Evolutionary conservation across 2,888 invertebrate genomes (phyloP), one percentile per base, ranked within the genome.

Genomic region (Pemphredon lugubris): DNA sequence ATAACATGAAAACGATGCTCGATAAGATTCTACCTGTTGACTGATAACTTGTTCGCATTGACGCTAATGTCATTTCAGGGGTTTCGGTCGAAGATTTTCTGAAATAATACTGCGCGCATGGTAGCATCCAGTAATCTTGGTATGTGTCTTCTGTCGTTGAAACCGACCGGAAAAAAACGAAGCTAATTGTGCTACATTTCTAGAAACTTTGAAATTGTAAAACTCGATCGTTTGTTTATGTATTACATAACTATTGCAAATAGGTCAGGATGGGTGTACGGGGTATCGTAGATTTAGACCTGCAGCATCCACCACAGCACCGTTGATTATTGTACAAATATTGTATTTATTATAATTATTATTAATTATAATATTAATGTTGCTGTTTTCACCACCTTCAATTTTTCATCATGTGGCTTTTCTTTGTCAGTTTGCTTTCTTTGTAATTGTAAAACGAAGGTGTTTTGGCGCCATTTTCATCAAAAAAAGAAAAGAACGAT

Each of bases 301-400:
- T 77, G 84, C 83, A 84, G 83, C 81, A 84, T 87, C 83, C 83
- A 87, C 84, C 85, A 87, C 85, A 87, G 86, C 86, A 88, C 86
- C 87, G 86, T 87, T 88, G 86, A 87, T 88, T 89, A 89, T 89
- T 89, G 89, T 89, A 89, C 89, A 89, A 89, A 89, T 88, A 88
- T 88, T 88, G 88, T 88, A 88, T 89, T 89, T 88, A 89, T 89
- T 88, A 88, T 88, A 88, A 89, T 88, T 86, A 87, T 87, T 88
- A 88, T 88, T 87, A 89, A 87, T 89, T 87, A 88, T 89, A 88
- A 88, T 88, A 87, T 86, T 87, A 88, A 87, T 88, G 86, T 88
- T 88, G 85, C 86, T 87, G 86, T 87, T 88, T 88, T 85, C 82
- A 86, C 86, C 87, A 86, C 85, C 82, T 84, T 87, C 82, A 84